phyloP scores from a whole-genome alignment of 2,888 invertebrate species.

The Pomacea canaliculata region DNA sequence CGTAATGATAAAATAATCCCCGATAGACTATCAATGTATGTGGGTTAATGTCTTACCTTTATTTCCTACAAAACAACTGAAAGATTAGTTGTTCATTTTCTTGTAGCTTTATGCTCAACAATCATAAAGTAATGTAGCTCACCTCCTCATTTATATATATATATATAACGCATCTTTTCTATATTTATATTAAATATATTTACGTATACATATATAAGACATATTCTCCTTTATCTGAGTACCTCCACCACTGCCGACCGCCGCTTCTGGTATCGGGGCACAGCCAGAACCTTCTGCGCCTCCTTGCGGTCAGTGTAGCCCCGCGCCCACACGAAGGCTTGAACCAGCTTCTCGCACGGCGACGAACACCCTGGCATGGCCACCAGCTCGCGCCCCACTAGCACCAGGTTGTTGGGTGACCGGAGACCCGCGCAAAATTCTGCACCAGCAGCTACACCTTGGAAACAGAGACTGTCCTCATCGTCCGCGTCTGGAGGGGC shows the following conservation, averaged over 20 bases:
- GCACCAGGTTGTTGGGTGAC: neutral
- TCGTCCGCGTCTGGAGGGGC: conserved; percentile 9
- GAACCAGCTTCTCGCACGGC: neutral
- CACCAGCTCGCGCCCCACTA: conserved; percentile 5
- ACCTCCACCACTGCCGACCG: conserved; percentile 48
- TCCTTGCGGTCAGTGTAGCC: conserved; percentile 32
- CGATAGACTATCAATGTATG: no score
- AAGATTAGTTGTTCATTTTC: no score
- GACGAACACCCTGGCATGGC: neutral
- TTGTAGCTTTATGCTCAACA: no score
- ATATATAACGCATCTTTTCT: no score
- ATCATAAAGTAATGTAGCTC: no score
- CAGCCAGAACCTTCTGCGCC: conserved; percentile 30
- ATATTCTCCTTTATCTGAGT: neutral
- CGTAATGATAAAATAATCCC: no score
- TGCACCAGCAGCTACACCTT: conserved; percentile 8
- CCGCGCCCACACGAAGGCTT: conserved; percentile 21
- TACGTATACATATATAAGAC: no score
- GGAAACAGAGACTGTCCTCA: conserved; percentile 15
- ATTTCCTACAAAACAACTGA: no score
- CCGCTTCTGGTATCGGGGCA: conserved; percentile 36
- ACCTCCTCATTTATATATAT: no score
- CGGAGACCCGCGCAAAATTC: conserved; percentile 1
- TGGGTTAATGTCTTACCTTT: no score
- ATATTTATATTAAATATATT: no score